Evolutionary conservation across 2,797 vertebrate species (phyloP).

Genomic region (Monodelphis domestica): DNA sequence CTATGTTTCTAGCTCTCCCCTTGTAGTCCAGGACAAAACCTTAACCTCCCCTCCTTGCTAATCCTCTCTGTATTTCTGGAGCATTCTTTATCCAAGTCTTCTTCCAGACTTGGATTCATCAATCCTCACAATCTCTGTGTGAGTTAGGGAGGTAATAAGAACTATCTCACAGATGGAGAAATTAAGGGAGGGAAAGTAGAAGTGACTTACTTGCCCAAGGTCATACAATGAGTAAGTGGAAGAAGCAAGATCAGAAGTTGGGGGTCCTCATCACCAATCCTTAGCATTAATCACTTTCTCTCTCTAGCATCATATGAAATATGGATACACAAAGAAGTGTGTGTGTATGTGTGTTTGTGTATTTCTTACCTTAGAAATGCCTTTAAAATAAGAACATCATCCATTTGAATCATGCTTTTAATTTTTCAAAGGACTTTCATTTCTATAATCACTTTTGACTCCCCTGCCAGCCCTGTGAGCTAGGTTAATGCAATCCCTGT

Average conservation of each 20-base stretch:
- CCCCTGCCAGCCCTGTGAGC: conserved; percentile 8
- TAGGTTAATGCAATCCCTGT: conserved; percentile 28
- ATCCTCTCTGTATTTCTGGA: conserved; percentile 5
- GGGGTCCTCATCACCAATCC: neutral
- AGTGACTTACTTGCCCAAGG: conserved; percentile 26
- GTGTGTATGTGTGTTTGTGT: too few species aligned
- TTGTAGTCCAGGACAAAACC: neutral
- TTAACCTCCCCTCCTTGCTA: neutral
- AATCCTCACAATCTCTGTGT: conserved; percentile 35
- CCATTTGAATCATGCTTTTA: conserved; percentile 24
- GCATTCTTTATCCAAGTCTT: conserved; percentile 14
- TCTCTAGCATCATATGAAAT: conserved; percentile 31
- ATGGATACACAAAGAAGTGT: conserved; percentile 7
- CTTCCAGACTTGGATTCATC: conserved; percentile 30
- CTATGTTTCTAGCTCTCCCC: neutral
- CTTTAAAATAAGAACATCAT: neutral
- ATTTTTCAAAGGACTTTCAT: conserved; percentile 35
- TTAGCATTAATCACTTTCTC: neutral
- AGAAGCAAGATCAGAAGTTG: neutral
- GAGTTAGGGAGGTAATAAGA: conserved; percentile 19
- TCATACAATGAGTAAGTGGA: neutral
- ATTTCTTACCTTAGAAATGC: conserved; percentile 25
- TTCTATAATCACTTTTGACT: conserved; percentile 26
- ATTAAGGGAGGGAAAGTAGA: conserved; percentile 33
- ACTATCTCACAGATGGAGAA: conserved; percentile 45